Conservation (phyloP, 1,140 invertebrate species). For the Drosophila miranda region DNA sequence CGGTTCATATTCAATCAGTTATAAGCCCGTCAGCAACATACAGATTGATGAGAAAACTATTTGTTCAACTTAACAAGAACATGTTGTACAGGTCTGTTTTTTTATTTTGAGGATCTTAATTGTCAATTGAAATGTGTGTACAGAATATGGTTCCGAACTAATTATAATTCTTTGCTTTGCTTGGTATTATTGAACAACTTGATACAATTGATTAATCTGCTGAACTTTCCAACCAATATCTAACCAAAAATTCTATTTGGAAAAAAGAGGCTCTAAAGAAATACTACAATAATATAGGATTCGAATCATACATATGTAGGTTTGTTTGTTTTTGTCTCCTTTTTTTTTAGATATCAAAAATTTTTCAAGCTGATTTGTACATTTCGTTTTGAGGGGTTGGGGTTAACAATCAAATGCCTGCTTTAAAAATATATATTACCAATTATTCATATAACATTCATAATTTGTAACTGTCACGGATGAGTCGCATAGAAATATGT, state of each 20-base stretch:
- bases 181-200: no score
- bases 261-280: conserved; percentile 14
- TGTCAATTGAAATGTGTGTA: no score
- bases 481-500: conserved; percentile 11
- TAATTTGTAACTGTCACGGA: conserved; percentile 25
- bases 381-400: conserved; percentile 17
- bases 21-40: background rate
- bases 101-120: conserved; percentile 1
- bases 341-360: conserved; percentile 2
- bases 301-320: background rate
- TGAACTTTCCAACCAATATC: no score
- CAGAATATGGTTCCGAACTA: no score
- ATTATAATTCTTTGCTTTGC: no score
- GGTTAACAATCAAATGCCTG: conserved; percentile 28
- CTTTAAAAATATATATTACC: conserved; percentile 44
- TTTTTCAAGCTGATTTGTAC: conserved; percentile 28
- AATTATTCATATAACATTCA: conserved; percentile 44
- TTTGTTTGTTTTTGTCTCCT: background rate
- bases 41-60: conserved; percentile 3
- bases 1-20: background rate
- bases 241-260: conserved; percentile 1
- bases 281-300: background rate
- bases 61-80: conserved; percentile 2
- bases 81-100: conserved; percentile 10
- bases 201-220: no score